Percentiles rank a stretch among this genome's conserved stretches.
phyloP scores from a whole-genome alignment of 2,888 invertebrate genomes.

The Melipona bicolor region DNA sequence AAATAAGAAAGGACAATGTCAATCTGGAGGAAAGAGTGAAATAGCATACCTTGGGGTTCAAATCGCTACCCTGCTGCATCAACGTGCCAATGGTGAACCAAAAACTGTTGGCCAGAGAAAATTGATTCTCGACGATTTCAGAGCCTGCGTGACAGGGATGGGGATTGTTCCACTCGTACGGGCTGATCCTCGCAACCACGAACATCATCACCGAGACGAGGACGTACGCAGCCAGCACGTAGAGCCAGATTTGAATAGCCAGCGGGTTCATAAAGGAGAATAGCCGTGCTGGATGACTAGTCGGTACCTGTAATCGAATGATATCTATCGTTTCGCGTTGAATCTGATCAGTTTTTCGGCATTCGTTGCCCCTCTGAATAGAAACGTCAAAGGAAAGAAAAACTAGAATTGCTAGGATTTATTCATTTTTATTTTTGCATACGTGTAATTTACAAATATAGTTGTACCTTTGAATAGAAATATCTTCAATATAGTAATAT shows the following conservation, averaged over 20 bases:
- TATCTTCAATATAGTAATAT: too few species aligned
- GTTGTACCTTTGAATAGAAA: too few species aligned
- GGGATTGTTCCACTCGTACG: conserved; percentile 92
- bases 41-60: conserved; percentile 89
- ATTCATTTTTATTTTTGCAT: too few species aligned
- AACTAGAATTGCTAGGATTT: too few species aligned
- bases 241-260: conserved; percentile 94
- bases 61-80: conserved; percentile 93
- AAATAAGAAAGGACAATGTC: too few species aligned
- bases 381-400: too few species aligned
- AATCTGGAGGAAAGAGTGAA: too few species aligned
- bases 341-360: not conserved
- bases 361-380: too few species aligned
- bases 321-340: not conserved
- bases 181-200: conserved; percentile 91
- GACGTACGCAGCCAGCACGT: conserved; percentile 92
- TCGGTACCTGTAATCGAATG: conserved; percentile 86
- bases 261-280: conserved; percentile 96
- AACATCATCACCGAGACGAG: conserved; percentile 92
- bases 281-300: conserved; percentile 88
- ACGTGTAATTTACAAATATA: too few species aligned
- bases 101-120: conserved; percentile 92
- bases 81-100: conserved; percentile 96
- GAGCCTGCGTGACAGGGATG: conserved; percentile 87
- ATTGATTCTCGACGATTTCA: conserved; percentile 90